Evolutionary conservation across 2,113 vertebrate genomes (phyloP).

Genomic region (Pandion haliaetus): DNA sequence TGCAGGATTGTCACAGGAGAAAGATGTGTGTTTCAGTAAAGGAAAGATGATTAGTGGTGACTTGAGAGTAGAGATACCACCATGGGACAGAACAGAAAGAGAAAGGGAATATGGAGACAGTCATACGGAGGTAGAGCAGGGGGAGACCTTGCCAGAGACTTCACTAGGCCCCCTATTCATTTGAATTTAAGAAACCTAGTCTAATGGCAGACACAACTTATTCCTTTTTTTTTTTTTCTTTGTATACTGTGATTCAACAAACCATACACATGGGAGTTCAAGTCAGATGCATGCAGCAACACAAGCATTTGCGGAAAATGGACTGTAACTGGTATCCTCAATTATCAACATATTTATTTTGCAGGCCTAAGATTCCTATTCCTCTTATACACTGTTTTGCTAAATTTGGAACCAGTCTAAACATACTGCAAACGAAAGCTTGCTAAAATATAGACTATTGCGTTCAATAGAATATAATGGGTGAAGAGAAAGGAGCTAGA

Average conservation of each 20-base stretch:
- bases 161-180: background rate
- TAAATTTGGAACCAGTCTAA: background rate
- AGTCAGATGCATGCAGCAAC: background rate
- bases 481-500: background rate
- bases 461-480: background rate
- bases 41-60: background rate
- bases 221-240: background rate
- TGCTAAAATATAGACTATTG: background rate
- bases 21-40: background rate
- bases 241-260: background rate
- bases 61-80: accelerated
- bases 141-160: background rate
- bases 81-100: background rate
- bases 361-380: background rate
- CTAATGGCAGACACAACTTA: background rate
- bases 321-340: background rate
- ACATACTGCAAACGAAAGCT: background rate
- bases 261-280: background rate
- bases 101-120: background rate
- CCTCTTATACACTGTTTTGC: background rate
- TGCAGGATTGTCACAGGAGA: background rate
- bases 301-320: background rate
- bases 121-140: background rate
- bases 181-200: background rate
- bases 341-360: background rate